phyloP scores from a whole-genome alignment of 1,140 invertebrate species.

The Lepidotrigona ventralis region DNA sequence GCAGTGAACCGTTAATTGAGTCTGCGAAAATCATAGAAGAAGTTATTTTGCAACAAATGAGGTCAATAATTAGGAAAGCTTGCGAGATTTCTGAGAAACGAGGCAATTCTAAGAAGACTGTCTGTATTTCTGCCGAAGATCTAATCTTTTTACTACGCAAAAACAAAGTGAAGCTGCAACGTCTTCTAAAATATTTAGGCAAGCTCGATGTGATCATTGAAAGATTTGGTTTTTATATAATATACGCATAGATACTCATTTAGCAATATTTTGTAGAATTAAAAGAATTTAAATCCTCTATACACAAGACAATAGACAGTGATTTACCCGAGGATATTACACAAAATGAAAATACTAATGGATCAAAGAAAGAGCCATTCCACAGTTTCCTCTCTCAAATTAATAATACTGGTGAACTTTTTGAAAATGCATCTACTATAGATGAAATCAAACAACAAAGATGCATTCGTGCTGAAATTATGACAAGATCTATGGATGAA shows the following conservation, averaged over 20 bases:
- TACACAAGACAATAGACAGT: constrained; percentile 65
- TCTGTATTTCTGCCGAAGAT: constrained; percentile 76
- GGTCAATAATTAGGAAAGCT: constrained; percentile 78
- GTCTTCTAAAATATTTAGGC: constrained; percentile 82
- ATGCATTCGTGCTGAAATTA: constrained; percentile 74
- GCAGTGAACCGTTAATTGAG: constrained; percentile 80
- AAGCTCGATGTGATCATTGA: constrained; percentile 46
- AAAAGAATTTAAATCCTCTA: constrained; percentile 70
- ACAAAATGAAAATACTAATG: constrained; percentile 51
- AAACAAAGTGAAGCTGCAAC: constrained; percentile 82
- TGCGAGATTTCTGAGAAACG: constrained; percentile 79
- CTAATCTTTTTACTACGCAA: constrained; percentile 83
- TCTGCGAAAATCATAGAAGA: constrained; percentile 83
- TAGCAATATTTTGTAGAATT: constrained; percentile 66
- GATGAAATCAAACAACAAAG: constrained; percentile 76
- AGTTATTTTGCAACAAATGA: constrained; percentile 83
- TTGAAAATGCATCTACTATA: constrained; percentile 64
- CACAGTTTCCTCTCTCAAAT: constrained; percentile 69
- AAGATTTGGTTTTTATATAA: not conserved
- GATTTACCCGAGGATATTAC: constrained; percentile 56
- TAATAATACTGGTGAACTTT: constrained; percentile 76
- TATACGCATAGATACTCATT: not conserved
- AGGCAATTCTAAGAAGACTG: constrained; percentile 63
- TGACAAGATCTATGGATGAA: constrained; percentile 74
- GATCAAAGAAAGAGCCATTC: constrained; percentile 61